Percentiles rank a stretch among this genome's conserved stretches.
phyloP scores from a whole-genome alignment of 2,797 vertebrate species.

The Anniella stebbinsi region DNA sequence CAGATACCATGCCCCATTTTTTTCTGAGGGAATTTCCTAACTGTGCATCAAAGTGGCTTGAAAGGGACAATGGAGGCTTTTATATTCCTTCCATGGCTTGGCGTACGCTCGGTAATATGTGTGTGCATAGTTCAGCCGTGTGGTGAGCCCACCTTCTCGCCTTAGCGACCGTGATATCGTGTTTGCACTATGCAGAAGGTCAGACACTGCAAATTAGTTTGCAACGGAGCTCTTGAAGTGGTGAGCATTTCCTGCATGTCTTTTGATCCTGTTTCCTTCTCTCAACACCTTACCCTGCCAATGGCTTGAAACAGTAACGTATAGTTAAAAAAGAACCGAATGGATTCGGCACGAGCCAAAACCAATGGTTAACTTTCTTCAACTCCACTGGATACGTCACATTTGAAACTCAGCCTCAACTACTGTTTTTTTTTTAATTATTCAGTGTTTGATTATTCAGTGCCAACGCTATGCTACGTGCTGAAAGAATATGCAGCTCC shows the following conservation, averaged over 20 bases:
- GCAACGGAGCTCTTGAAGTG: not conserved
- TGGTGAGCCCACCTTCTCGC: slow-evolving; percentile 46
- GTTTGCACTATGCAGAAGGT: slow-evolving; percentile 6
- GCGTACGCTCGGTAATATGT: not conserved
- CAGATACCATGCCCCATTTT: slow-evolving; percentile 45
- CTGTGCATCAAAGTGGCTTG: slow-evolving; percentile 63
- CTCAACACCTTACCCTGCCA: slow-evolving; percentile 1
- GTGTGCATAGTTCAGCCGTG: not conserved
- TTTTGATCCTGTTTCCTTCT: slow-evolving; percentile 13
- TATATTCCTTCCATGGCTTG: slow-evolving; percentile 30
- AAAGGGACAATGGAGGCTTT: slow-evolving; percentile 66
- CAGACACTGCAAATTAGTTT: slow-evolving; percentile 38
- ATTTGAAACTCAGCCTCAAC: not conserved
- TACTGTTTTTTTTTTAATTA: not conserved
- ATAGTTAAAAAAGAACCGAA: not conserved
- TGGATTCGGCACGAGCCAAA: not conserved
- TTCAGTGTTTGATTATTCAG: slow-evolving; percentile 18
- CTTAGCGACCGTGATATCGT: slow-evolving; percentile 49
- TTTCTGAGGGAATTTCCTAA: slow-evolving; percentile 61
- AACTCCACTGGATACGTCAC: not conserved
- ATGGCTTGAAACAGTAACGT: not conserved
- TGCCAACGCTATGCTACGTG: not conserved
- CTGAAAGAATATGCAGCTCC: slow-evolving; percentile 10
- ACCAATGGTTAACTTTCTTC: not conserved
- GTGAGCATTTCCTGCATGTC: not conserved